Evolutionary conservation across 2,113 vertebrate genomes (phyloP), one percentile per base, ranked within the genome.

Genomic region (Phodopus roborovskii): DNA sequence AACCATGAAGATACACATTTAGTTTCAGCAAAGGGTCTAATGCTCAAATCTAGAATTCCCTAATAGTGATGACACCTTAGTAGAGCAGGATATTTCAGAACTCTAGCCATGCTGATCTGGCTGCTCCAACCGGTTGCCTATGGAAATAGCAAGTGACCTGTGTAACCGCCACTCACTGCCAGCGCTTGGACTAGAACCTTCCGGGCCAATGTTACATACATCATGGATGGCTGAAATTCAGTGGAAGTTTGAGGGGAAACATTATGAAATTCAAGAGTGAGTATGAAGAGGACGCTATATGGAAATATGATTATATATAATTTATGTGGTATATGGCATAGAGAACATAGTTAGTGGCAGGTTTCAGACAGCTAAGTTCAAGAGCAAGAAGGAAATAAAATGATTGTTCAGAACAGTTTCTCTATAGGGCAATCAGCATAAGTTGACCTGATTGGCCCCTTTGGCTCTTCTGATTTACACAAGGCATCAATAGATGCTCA

Each of bases 1-100:
- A 60, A 4, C 81, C 74, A 62, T 60, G 73, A 83, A 95, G 96
- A 75, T 11, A 68, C 33, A 78, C 36, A n/a, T 74, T 90, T 74
- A 74, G 68, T 58, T 86, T 91, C 77, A 81, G 88, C 39, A 68
- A 74, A 96, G 39, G 19, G 9, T 48, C 74, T 75, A 4, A 17
- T 0, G 16, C 12, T 90, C 50, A 74, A 83, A 60, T 53, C 78
- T 45, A 56, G 48, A 84, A 58, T 75, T n/a, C 71, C 30, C 39
- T 1, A 3, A 3, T n/a, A 62, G 28, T 68, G 30, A 24, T 17
- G 7, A 3, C 15, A 33, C 78, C 85, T 83, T 48, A 79, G 68
- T 53, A 42, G 24, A 92, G 24, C 16, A 48, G 8, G 16, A 0
- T 73, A 42, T 42, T 62, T 74, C 39, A 86, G 77, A 56, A 88